phyloP scores from a whole-genome alignment of 2,888 invertebrate genomes.

The Trissolcus brochymenae region DNA sequence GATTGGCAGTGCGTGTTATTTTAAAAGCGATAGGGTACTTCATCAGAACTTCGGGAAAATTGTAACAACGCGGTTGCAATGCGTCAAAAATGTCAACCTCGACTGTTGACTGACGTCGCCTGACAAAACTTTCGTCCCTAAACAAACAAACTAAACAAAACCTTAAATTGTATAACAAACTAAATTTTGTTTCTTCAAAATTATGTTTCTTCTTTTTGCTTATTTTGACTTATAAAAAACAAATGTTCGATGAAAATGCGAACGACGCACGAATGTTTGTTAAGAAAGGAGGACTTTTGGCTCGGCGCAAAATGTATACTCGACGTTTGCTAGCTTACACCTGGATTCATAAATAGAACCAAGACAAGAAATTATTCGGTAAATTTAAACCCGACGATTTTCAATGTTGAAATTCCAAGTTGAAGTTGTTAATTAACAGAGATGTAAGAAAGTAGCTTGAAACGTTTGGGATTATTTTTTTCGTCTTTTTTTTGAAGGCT shows the following conservation, averaged over 20 bases:
- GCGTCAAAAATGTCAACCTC: slow-evolving; percentile 42
- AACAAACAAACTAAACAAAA: slow-evolving; percentile 3
- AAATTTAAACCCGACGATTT: too few relatives aligned
- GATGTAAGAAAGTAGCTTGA: slow-evolving; percentile 28
- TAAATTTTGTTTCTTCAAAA: not conserved
- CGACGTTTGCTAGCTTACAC: slow-evolving; percentile 71
- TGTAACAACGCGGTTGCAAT: slow-evolving; percentile 41
- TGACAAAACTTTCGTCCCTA: slow-evolving; percentile 13
- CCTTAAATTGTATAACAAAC: not conserved
- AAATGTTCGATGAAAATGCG: slow-evolving; percentile 24
- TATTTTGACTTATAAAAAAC: not conserved
- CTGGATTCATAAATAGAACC: slow-evolving; percentile 72
- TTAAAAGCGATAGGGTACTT: slow-evolving; percentile 47
- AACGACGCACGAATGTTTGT: slow-evolving; percentile 32
- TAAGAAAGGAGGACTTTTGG: slow-evolving; percentile 37
- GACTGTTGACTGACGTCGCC: slow-evolving; percentile 16
- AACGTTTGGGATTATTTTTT: slow-evolving; percentile 2
- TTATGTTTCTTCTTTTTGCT: too few relatives aligned
- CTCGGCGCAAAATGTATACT: slow-evolving; percentile 69
- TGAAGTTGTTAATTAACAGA: slow-evolving; percentile 20
- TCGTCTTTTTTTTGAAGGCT: not conserved
- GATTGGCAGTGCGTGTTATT: slow-evolving; percentile 49
- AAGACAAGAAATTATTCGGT: slow-evolving; percentile 39
- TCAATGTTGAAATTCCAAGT: not conserved
- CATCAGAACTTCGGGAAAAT: slow-evolving; percentile 44